Conservation (phyloP, 2,797 vertebrate genomes). For the Ctenopoma kingsleyae region DNA sequence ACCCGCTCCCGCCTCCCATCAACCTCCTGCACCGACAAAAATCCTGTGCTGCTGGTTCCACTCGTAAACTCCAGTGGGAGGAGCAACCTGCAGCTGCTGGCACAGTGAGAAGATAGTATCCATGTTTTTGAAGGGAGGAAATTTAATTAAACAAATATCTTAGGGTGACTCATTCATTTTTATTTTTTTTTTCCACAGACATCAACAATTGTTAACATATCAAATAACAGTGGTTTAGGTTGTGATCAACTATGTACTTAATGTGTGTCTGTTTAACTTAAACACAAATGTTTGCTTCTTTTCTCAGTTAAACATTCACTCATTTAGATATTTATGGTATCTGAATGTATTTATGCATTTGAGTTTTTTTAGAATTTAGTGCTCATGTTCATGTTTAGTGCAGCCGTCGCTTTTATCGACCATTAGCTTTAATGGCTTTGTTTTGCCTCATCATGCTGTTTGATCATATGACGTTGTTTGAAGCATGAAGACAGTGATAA, state of each 20-base stretch:
- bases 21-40: not conserved
- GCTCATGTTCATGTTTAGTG: constrained; percentile 1
- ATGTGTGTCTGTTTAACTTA: not conserved
- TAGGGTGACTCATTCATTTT: not conserved
- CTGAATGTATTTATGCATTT: constrained; percentile 5
- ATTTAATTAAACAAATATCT: not conserved
- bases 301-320: not conserved
- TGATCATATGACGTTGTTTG: constrained; percentile 55
- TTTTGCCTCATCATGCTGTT: constrained; percentile 65
- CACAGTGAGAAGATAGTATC: constrained; percentile 28
- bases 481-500: constrained; percentile 42
- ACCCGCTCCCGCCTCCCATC: constrained; percentile 67
- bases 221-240: not conserved
- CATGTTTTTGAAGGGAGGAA: not conserved
- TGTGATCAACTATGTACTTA: not conserved
- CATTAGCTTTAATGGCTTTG: constrained; percentile 62
- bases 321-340: not conserved
- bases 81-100: constrained; percentile 72
- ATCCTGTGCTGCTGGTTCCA: constrained; percentile 53
- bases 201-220: no score
- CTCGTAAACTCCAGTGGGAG: constrained; percentile 82
- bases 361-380: not conserved
- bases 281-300: not conserved
- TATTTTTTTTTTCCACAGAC: not conserved
- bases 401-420: constrained; percentile 15